Evolutionary conservation across 2,888 invertebrate genomes (phyloP).

Genomic region (Cheilosia vernalis): DNA sequence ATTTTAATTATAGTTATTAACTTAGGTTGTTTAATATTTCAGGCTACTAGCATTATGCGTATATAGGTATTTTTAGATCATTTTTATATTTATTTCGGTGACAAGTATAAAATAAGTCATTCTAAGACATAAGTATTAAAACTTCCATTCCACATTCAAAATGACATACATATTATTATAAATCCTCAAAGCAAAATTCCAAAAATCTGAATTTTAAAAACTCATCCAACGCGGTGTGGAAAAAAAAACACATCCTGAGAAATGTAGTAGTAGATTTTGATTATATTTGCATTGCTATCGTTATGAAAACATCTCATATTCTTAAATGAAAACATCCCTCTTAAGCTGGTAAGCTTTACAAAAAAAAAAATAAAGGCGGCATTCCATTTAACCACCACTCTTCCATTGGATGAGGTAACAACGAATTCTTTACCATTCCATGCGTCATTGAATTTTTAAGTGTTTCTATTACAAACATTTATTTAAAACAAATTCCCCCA

Average conservation of each 20-base stretch:
- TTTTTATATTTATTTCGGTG: conserved; percentile 4
- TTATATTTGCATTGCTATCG: conserved; percentile 12
- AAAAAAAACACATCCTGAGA: neutral
- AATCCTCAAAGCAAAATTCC: conserved; percentile 40
- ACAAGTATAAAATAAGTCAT: neutral
- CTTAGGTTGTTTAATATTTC: neutral
- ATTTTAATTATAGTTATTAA: no score
- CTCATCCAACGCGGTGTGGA: conserved; percentile 2
- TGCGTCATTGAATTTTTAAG: conserved; percentile 26
- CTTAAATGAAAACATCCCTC: neutral
- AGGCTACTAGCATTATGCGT: neutral
- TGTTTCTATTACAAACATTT: conserved; percentile 25
- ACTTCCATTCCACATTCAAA: neutral
- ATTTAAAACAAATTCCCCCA: conserved; percentile 64
- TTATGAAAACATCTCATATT: conserved; percentile 6
- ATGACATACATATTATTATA: conserved; percentile 10
- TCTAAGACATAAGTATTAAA: neutral
- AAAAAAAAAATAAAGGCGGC: conserved; percentile 1
- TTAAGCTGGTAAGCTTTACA: conserved; percentile 1
- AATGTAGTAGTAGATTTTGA: neutral
- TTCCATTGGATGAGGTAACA: conserved; percentile 58
- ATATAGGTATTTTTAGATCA: neutral
- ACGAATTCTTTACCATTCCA: conserved; percentile 7
- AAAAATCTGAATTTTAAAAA: conserved; percentile 43
- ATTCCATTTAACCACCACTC: conserved; percentile 58